Conservation (phyloP, 2,888 invertebrate genomes). For the Dysmachus trigonus region DNA sequence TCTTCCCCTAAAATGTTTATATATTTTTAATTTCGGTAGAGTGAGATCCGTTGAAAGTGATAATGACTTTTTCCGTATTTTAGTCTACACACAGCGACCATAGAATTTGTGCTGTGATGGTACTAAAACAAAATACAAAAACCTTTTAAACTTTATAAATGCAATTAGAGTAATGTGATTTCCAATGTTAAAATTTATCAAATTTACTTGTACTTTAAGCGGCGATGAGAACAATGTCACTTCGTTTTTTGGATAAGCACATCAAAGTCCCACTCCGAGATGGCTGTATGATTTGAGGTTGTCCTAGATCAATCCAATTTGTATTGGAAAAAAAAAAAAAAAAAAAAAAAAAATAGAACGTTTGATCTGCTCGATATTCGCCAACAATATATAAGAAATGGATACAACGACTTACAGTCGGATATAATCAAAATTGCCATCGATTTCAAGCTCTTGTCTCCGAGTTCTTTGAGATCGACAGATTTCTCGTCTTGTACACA, state of each 20-base stretch:
- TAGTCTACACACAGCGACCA: background rate
- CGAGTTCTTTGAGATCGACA: background rate
- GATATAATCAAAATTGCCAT: slow-evolving; percentile 18
- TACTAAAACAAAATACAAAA: background rate
- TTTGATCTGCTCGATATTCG: slow-evolving; percentile 5
- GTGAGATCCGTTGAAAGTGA: background rate
- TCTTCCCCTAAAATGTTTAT: background rate
- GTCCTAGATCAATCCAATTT: background rate
- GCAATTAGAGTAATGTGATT: background rate
- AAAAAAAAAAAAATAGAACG: background rate
- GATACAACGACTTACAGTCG: background rate
- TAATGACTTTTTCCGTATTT: background rate
- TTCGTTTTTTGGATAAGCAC: background rate
- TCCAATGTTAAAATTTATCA: background rate
- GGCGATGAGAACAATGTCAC: background rate
- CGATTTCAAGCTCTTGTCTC: background rate
- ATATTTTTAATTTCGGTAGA: background rate
- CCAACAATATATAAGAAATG: background rate
- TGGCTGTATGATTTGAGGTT: background rate
- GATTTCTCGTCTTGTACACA: background rate
- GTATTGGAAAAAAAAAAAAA: background rate
- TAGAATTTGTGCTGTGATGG: background rate
- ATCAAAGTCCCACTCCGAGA: background rate
- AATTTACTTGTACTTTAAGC: background rate
- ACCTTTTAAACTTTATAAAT: background rate